Evolutionary conservation across 2,797 vertebrate genomes (phyloP), one percentile per base, ranked within the genome.

Genomic region (Strix occidentalis): DNA sequence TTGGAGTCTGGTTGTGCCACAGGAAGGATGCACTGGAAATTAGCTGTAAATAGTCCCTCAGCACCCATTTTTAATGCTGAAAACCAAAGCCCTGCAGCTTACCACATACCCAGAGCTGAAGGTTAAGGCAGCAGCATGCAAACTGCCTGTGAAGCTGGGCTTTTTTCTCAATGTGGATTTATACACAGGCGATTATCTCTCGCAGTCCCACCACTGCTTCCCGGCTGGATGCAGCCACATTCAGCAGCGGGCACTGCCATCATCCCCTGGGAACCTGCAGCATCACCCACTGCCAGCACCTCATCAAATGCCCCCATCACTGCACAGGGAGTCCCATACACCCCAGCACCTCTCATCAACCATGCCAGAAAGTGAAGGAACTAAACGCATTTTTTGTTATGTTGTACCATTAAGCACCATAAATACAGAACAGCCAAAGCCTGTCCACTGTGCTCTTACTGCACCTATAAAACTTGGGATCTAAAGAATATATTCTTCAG

Each of bases 401-500:
- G 3, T 64, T 43, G 25, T 13, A 50, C 24, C 31, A 26, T 28
- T 25, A 31, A 74, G 4, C 14, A 53, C 6, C 43, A 9, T 25
- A 48, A 69, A 69, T 39, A 53, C 35, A 71, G 35, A 60, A 25
- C 43, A 84, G 39, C 33, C 39, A 48, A 51, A 51, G 46, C 37
- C 60, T 45, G 10, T 25, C 25, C 50, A 25, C 48, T 25, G 21
- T 13, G 5, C n/a, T 74, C 20, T 41, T 29, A 13, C 60, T 65
- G 28, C 61, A 65, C 61, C 61, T 84, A 14, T 16, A 25, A 60
- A 77, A 81, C 37, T 31, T 15, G 13, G 48, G n/a, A 70, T 41
- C 48, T 66, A 61, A 84, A 53, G 61, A 70, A 17, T 4, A 50
- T 19, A 95, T 92, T 95, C 86, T 95, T 93, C 93, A 96, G 91